A percentile compares a stretch with the other conserved stretches of the same genome.
Evolutionary conservation across 2,888 invertebrate species (phyloP).

Genomic region (Pilophorus perplexus): DNA sequence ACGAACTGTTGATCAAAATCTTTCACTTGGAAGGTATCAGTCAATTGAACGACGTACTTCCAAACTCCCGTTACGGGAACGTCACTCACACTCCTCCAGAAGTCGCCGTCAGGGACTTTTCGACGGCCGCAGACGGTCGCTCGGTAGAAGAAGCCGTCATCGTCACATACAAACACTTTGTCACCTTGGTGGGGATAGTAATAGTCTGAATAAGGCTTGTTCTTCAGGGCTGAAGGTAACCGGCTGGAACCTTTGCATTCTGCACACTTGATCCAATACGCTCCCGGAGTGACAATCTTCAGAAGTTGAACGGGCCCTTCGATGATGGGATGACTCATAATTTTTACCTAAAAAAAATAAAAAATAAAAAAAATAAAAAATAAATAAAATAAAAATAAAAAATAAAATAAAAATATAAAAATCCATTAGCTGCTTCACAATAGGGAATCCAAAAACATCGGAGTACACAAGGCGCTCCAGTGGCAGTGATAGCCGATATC

Average conservation of each 20-base stretch:
- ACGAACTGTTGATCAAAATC: neutral
- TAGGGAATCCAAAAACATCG: too few species aligned
- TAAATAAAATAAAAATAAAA: too few species aligned
- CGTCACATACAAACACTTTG: neutral
- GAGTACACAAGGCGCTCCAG: too few species aligned
- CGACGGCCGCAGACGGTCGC: slow-evolving; percentile 6
- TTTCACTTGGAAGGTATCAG: neutral
- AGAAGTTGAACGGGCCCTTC: neutral
- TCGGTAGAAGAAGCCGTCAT: neutral
- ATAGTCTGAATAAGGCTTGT: neutral
- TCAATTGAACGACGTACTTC: neutral
- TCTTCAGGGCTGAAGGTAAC: neutral
- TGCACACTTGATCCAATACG: neutral
- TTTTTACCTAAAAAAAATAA: too few species aligned
- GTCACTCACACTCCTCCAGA: too few species aligned
- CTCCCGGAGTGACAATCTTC: neutral
- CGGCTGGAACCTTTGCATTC: neutral
- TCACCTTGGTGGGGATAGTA: neutral
- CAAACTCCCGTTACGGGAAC: slow-evolving; percentile 6
- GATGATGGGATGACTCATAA: neutral
- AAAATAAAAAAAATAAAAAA: too few species aligned
- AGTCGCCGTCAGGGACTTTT: neutral
- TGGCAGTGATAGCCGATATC: too few species aligned
- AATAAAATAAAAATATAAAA: too few species aligned
- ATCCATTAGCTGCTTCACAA: too few species aligned